Conservation (phyloP, 2,797 vertebrate species). For the Gymnoscopelus braueri region DNA sequence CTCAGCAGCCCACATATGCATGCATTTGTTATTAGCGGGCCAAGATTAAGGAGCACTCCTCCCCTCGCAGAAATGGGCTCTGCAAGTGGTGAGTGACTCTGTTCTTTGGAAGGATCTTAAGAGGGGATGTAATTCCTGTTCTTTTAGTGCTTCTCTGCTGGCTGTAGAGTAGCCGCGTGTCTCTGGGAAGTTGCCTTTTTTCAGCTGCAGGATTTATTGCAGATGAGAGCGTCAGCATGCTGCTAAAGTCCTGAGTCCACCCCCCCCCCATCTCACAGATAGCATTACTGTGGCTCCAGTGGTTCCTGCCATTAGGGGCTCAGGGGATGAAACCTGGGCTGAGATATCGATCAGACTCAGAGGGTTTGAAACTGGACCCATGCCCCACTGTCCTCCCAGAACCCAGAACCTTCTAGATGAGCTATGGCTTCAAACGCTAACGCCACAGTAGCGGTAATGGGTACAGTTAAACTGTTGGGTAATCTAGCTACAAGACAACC, state of each 20-base stretch:
- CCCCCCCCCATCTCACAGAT: slow-evolving; percentile 87
- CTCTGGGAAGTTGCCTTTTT: slow-evolving; percentile 73
- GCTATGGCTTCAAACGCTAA: slow-evolving; percentile 34
- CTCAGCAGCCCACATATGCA: slow-evolving; percentile 41
- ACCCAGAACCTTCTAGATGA: slow-evolving; percentile 52
- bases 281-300: slow-evolving; percentile 93
- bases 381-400: slow-evolving; percentile 72
- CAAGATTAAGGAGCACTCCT: slow-evolving; percentile 73
- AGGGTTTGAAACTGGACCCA: slow-evolving; percentile 89
- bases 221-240: slow-evolving; percentile 83
- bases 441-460: slow-evolving; percentile 20
- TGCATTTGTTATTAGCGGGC: slow-evolving; percentile 71
- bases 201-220: slow-evolving; percentile 83
- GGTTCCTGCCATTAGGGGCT: slow-evolving; percentile 95
- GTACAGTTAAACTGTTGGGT: slow-evolving; percentile 26
- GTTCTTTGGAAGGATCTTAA: slow-evolving; percentile 72
- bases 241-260: slow-evolving; percentile 83
- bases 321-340: slow-evolving; percentile 94
- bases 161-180: slow-evolving; percentile 57
- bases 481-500: slow-evolving; percentile 29
- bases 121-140: slow-evolving; percentile 32
- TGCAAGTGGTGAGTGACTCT: slow-evolving; percentile 61
- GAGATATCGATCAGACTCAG: slow-evolving; percentile 92
- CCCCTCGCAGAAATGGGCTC: slow-evolving; percentile 52
- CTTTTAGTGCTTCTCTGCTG: slow-evolving; percentile 56